These are phyloP conservation scores for Xylota segnis DNA, from an alignment of 2,888 invertebrate genomes.

Conservation along the genomic window DNA sequence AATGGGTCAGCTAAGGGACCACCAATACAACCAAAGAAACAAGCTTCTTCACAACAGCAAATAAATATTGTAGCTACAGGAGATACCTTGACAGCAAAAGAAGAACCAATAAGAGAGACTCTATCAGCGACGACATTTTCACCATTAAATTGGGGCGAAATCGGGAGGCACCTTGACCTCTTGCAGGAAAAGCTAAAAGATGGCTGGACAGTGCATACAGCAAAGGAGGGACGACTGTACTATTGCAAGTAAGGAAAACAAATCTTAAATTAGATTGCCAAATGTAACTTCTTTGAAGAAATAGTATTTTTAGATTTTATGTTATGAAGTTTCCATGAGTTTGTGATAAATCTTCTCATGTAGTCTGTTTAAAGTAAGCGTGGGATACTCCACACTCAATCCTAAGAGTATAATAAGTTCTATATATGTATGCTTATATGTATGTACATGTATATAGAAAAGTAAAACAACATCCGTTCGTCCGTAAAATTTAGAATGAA, in stretches of 20 bases:
- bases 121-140: slow-evolving; percentile 69
- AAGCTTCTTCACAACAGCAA: slow-evolving; percentile 31
- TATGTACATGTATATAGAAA: too few relatives aligned
- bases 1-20: slow-evolving; percentile 37
- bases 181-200: slow-evolving; percentile 88
- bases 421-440: background rate
- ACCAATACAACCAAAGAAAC: slow-evolving; percentile 44
- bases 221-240: slow-evolving; percentile 92
- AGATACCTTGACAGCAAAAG: slow-evolving; percentile 43
- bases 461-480: too few relatives aligned
- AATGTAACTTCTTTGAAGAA: background rate
- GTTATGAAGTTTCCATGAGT: too few relatives aligned
- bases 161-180: slow-evolving; percentile 85
- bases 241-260: slow-evolving; percentile 93
- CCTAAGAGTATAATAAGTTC: too few relatives aligned
- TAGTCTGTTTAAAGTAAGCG: too few relatives aligned
- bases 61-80: slow-evolving; percentile 73
- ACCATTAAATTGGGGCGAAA: slow-evolving; percentile 82
- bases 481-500: too few relatives aligned
- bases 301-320: too few relatives aligned
- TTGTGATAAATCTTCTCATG: too few relatives aligned
- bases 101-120: slow-evolving; percentile 44
- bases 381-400: too few relatives aligned
- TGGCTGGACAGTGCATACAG: slow-evolving; percentile 92
- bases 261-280: slow-evolving; percentile 14